Conservation (phyloP, 2,113 vertebrate genomes). For the Paraplagusia blochii region DNA sequence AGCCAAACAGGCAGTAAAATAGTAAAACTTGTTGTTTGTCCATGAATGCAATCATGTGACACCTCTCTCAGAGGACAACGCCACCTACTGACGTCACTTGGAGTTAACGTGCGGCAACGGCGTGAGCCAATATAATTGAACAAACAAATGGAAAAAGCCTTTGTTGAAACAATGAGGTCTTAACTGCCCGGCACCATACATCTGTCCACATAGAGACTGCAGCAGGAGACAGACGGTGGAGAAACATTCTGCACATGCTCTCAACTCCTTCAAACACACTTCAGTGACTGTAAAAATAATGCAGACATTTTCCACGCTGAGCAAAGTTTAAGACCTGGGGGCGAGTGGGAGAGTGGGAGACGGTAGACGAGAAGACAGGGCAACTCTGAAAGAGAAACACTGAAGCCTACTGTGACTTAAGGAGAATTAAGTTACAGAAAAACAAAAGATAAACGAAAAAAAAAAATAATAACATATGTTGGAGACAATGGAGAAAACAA, state of each 20-base stretch:
- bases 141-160: too few species aligned
- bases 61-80: too few species aligned
- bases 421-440: not conserved
- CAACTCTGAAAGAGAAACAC: not conserved
- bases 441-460: not conserved
- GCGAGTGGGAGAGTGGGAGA: not conserved
- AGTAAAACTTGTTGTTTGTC: too few species aligned
- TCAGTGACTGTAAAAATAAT: slow-evolving; percentile 2
- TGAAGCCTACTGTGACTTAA: not conserved
- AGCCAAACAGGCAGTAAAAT: too few species aligned
- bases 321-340: not conserved
- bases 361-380: not conserved
- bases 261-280: not conserved
- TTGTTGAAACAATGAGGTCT: too few species aligned
- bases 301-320: not conserved
- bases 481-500: not conserved
- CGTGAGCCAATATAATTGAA: too few species aligned
- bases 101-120: too few species aligned
- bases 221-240: not conserved
- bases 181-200: too few species aligned
- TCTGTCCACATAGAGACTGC: too few species aligned
- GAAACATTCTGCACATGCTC: not conserved
- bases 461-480: not conserved
- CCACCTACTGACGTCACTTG: too few species aligned
- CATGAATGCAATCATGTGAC: too few species aligned